Evolutionary conservation across 2,888 invertebrate species (phyloP), one percentile per base, ranked within the genome.

Genomic region (Pycnomerus fuliginosus): DNA sequence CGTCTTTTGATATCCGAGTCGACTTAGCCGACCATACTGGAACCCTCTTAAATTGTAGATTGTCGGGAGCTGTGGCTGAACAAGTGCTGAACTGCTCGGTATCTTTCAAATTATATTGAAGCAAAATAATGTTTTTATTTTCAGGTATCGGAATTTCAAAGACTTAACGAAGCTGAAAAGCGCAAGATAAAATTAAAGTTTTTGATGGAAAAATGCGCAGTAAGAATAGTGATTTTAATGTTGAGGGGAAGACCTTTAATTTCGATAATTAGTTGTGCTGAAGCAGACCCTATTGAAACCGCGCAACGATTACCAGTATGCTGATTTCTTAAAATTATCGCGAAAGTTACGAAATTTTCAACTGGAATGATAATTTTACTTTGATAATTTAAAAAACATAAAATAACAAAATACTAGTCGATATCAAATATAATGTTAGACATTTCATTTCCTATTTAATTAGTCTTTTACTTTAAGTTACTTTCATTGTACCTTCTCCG

Each of bases 21-120:
- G 77, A 77, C 2, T 71, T 86, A 23, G 75, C 80, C 4, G 87
- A 87, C 65, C 84, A 85, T 49, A 85, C 86, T 0, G 86, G 85
- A 4, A 81, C 83, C 15, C 53, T 87, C 11, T 63, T 69, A 0
- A 81, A 75, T 46, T 69, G 82, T 32, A 74, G 79, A 5, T 70
- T 87, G 5, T 76, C 76, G 14, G 74, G 81, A n/a, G 70, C 71
- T 39, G 68, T 76, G 27, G 78, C 85, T 1, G 82, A 82, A 62
- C 74, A 74, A n/a, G 67, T 80, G 5, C 67, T 87, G 4, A 77
- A 76, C 29, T 74, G 78, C 51, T 72, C 75, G 11, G 83, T 82
- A 73, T 73, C 72, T 57, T 36, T 20, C 20, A 8, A 8, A 20
- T 4, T 20, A 20, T 8, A 20, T 4, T 8, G 20, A 4, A 20